Conservation (phyloP, 2,797 vertebrate species). For the Gymnopithys bicolor region DNA sequence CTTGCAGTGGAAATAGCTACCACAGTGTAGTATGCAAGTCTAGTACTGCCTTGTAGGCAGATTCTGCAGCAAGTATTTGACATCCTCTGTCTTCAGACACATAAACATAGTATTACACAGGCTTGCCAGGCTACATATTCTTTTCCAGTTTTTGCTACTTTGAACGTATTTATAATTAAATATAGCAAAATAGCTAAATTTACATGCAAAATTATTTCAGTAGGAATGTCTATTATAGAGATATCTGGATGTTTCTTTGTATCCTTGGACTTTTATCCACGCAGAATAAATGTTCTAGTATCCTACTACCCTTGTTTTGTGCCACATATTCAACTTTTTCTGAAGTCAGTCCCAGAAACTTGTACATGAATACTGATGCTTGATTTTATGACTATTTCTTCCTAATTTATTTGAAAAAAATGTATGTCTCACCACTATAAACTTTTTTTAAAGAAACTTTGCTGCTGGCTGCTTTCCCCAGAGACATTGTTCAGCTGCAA, state of each 20-base stretch:
- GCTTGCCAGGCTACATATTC: neutral
- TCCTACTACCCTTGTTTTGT: neutral
- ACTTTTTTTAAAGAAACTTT: neutral
- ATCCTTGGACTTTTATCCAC: neutral
- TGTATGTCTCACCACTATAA: neutral
- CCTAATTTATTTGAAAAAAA: neutral
- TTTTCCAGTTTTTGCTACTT: neutral
- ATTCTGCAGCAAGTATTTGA: neutral
- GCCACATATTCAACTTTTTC: neutral
- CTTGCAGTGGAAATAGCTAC: neutral
- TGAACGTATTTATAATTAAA: neutral
- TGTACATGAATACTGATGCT: neutral
- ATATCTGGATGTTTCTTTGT: neutral
- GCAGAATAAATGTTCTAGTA: neutral
- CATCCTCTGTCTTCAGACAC: neutral
- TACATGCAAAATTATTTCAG: neutral
- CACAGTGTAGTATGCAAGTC: neutral
- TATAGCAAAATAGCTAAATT: neutral
- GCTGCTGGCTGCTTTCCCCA: neutral
- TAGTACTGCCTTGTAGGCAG: neutral
- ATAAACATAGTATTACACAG: neutral
- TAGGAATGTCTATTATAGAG: neutral
- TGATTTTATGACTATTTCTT: neutral
- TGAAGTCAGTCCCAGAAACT: neutral
- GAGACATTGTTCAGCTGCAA: slow-evolving; percentile 6